Evolutionary conservation across 2,797 vertebrate genomes (phyloP).

Genomic region (Hippopotamyrus pictus): DNA sequence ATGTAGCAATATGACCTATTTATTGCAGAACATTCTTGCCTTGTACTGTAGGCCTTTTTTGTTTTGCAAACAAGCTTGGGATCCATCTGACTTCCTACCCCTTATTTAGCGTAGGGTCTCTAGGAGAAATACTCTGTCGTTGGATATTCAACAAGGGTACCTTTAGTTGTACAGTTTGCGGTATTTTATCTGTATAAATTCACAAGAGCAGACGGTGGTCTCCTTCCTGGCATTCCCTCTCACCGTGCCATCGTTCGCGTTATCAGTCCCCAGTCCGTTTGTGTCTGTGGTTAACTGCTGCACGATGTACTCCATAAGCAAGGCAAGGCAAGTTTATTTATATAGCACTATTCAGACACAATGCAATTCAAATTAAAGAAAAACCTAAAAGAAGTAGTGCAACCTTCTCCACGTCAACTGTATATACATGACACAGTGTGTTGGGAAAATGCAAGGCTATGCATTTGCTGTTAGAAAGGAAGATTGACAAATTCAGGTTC

Average conservation of each 20-base stretch:
- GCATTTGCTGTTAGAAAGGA: not conserved
- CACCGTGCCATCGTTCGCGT: not conserved
- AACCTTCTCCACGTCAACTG: not conserved
- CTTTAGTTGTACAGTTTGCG: not conserved
- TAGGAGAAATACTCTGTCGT: not conserved
- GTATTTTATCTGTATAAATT: not conserved
- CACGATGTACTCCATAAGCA: not conserved
- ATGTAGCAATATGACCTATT: not conserved
- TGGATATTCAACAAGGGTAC: not conserved
- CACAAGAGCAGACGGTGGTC: not conserved
- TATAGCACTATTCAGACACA: not conserved
- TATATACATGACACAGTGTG: not conserved
- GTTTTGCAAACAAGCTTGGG: not conserved
- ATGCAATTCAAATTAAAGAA: not conserved
- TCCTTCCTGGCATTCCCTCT: not conserved
- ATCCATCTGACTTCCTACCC: not conserved
- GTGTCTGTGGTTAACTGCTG: not conserved
- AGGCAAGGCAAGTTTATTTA: not conserved
- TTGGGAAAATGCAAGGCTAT: not conserved
- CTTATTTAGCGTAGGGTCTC: not conserved
- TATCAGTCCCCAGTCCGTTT: not conserved
- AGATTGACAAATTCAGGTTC: not conserved
- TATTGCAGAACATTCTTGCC: not conserved
- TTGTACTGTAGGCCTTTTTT: not conserved
- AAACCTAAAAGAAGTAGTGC: not conserved